Evolutionary conservation across 1,140 invertebrate genomes (phyloP).

Genomic region (Palaemon carinicauda): DNA sequence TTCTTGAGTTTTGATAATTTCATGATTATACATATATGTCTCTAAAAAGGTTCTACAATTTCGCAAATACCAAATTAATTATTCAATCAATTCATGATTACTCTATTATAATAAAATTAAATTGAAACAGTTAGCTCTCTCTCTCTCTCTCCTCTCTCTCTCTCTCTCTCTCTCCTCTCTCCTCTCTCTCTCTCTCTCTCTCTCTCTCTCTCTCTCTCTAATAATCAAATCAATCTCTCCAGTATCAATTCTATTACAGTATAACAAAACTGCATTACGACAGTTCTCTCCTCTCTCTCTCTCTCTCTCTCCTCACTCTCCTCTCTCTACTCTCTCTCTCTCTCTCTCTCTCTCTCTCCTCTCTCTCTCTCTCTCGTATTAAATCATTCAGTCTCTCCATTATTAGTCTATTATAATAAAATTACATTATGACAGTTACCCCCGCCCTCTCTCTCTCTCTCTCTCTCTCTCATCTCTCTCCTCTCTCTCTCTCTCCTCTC

Average conservation of each 20-base stretch:
- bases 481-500: background rate
- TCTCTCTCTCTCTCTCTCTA: background rate
- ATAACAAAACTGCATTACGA: background rate
- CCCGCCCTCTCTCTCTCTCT: background rate
- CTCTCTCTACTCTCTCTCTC: background rate
- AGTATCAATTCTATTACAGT: background rate
- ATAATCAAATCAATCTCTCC: background rate
- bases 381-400: background rate
- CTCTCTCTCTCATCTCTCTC: too few species aligned
- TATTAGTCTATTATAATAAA: background rate
- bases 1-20: too few species aligned
- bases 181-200: background rate
- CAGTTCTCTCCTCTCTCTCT: background rate
- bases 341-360: background rate
- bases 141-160: background rate
- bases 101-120: too few species aligned
- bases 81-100: too few species aligned
- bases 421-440: too few species aligned
- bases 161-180: too few species aligned
- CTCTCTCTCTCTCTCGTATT: background rate
- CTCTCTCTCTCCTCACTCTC: background rate
- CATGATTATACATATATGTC: too few species aligned
- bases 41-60: too few species aligned
- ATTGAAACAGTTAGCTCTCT: too few species aligned
- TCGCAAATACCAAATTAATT: too few species aligned